These are phyloP conservation scores for Oxytorus armatus DNA, from an alignment of 2,888 invertebrate genomes.

Conservation along the genomic window DNA sequence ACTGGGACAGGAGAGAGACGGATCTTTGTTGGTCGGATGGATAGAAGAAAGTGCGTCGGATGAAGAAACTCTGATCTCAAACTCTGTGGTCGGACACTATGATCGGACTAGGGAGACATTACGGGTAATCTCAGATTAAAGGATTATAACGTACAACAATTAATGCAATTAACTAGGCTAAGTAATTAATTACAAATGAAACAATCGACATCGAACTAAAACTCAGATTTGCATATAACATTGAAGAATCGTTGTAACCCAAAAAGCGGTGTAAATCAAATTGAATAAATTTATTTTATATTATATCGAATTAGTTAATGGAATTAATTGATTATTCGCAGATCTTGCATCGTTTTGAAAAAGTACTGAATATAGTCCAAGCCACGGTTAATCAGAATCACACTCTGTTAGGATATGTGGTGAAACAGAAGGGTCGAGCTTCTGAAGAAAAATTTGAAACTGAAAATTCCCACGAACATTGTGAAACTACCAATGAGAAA, in stretches of 20 bases:
- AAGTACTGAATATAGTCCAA: constrained; percentile 90
- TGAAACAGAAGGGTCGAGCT: constrained; percentile 85
- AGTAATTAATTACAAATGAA: no score
- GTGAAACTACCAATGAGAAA: constrained; percentile 75
- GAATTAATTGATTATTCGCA: constrained; percentile 65
- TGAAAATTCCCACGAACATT: constrained; percentile 48
- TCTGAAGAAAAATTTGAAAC: constrained; percentile 1
- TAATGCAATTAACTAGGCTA: background rate
- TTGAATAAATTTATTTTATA: no score
- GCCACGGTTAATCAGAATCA: constrained; percentile 90
- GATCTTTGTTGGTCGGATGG: constrained; percentile 90
- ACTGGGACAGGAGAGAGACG: constrained; percentile 92
- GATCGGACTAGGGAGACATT: constrained; percentile 78
- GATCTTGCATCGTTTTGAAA: constrained; percentile 88
- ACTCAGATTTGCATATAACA: no score
- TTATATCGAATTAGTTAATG: no score
- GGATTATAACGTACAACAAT: background rate
- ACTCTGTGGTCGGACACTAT: constrained; percentile 81
- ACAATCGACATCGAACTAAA: no score
- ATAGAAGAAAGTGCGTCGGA: constrained; percentile 78
- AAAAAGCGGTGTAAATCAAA: background rate
- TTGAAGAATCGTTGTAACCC: no score
- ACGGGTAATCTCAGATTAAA: constrained; percentile 71
- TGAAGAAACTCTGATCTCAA: constrained; percentile 65
- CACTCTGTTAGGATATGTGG: constrained; percentile 89